Base-by-base conservation (phyloP, 2,888 invertebrate genomes). In the Metopia argyrocephala region DNA sequence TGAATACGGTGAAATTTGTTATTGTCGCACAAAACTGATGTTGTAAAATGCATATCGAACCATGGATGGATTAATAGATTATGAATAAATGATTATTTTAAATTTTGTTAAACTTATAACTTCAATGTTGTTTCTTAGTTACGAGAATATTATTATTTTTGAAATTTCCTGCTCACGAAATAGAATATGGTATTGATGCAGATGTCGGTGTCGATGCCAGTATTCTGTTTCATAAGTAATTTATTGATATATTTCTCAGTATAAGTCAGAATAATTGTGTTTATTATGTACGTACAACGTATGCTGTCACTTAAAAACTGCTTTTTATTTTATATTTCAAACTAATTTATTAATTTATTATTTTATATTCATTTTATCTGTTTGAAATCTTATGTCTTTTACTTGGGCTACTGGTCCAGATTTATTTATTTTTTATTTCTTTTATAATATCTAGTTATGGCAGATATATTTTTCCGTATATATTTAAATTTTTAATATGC, bases 231-330 rank as follows among this genome's bases (percentile, higher is more conserved):
- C 46, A 75, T 68, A 76, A 70, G 84, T 89, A 88, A 88, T 88
- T 88, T 88, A 89, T 88, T 88, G 88, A 87, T 88, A 84, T 89
- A 89, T 86, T 85, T 85, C 83, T 85, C 75, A 78, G 85, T 57
- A 74, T 52, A 71, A 78, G 57, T 79, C 70, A 65, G 80, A 83
- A 79, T 82, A 83, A 80, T 82, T 82, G 69, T 74, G 0, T 62
- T 6, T 52, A 27, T 31, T 31, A 12, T 31, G 12, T 31, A 31
- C 9, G 31, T 9, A 31, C 6, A 7, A 28, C 28, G 28, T 46
- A 68, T 68, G 25, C 38, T 21, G 38, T 5, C 61, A 62, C 18
- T 52, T 62, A 27, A n/a, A n/a, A n/a, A 56, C 50, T 56, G 56
- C 59, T 50, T 52, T 48, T 9, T 66, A 18, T 48, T 50, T 76